Conservation (phyloP, 2,113 vertebrate species). For the human (Homo sapiens) region DNA sequence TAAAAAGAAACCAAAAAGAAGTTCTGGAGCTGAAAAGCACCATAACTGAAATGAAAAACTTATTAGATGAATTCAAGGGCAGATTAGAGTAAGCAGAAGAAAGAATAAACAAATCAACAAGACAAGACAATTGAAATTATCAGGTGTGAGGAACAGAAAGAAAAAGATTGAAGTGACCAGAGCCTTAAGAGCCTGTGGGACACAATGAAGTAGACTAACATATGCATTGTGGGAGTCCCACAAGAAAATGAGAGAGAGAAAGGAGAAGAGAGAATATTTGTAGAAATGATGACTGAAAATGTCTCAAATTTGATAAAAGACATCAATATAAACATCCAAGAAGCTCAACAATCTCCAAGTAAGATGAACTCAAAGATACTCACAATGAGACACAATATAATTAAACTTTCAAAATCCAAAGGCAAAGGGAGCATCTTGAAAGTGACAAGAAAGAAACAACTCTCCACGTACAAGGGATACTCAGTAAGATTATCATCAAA, state of each 20-base stretch:
- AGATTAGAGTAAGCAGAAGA: not conserved
- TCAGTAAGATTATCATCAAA: not conserved
- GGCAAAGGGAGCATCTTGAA: not conserved
- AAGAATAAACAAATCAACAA: not conserved
- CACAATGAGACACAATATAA: not conserved
- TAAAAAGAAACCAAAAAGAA: not conserved
- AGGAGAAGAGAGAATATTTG: not conserved
- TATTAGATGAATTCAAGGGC: not conserved
- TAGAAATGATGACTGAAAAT: not conserved
- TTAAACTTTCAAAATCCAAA: not conserved
- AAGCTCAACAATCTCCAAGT: not conserved
- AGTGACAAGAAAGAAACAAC: not conserved
- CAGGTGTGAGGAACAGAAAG: not conserved
- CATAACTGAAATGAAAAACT: not conserved
- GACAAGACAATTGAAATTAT: not conserved
- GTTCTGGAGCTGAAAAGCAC: not conserved
- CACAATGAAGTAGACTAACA: not conserved
- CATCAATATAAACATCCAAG: not conserved
- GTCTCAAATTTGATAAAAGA: not conserved
- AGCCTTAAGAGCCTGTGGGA: not conserved
- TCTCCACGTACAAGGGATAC: not conserved
- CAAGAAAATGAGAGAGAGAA: not conserved
- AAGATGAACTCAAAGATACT: not conserved
- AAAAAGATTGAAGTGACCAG: not conserved
- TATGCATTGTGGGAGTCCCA: not conserved